phyloP scores from a whole-genome alignment of 2,797 vertebrate species.

The Channallabes apus region DNA sequence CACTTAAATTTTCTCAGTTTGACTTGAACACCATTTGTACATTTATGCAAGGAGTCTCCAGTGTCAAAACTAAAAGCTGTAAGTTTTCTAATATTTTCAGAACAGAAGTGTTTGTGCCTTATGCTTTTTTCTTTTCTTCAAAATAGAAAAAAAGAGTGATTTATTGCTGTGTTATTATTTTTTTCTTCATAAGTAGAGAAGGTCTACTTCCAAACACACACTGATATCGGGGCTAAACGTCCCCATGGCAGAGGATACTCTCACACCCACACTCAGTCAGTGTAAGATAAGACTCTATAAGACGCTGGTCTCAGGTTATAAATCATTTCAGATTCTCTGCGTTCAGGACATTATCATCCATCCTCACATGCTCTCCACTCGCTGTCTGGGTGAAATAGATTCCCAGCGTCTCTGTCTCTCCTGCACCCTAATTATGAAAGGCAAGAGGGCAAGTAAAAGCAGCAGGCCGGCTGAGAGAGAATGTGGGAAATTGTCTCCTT shows the following conservation, averaged over 20 bases:
- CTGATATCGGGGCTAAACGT: not conserved
- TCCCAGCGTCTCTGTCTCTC: slow-evolving; percentile 31
- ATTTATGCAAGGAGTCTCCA: not conserved
- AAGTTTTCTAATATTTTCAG: not conserved
- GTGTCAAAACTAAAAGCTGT: not conserved
- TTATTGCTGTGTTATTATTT: not conserved
- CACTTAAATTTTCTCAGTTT: no score
- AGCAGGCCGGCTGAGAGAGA: slow-evolving; percentile 33
- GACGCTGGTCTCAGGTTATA: not conserved
- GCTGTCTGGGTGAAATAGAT: slow-evolving; percentile 50
- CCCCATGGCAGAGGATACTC: not conserved
- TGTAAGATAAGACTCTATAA: slow-evolving; percentile 4
- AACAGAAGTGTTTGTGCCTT: not conserved
- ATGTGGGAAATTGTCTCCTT: slow-evolving; percentile 22
- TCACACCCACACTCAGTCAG: not conserved
- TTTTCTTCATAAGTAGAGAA: not conserved
- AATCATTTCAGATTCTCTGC: slow-evolving; percentile 34
- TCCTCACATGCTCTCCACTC: slow-evolving; percentile 28
- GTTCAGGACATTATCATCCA: slow-evolving; percentile 46
- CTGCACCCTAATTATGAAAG: slow-evolving; percentile 52
- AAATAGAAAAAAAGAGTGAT: not conserved
- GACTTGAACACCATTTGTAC: no score
- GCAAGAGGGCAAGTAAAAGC: slow-evolving; percentile 28
- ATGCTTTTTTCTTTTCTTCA: not conserved
- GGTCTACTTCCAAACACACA: not conserved